These are phyloP conservation scores for Phaethon lepturus DNA, from an alignment of 2,113 vertebrate genomes.

Conservation along the genomic window DNA sequence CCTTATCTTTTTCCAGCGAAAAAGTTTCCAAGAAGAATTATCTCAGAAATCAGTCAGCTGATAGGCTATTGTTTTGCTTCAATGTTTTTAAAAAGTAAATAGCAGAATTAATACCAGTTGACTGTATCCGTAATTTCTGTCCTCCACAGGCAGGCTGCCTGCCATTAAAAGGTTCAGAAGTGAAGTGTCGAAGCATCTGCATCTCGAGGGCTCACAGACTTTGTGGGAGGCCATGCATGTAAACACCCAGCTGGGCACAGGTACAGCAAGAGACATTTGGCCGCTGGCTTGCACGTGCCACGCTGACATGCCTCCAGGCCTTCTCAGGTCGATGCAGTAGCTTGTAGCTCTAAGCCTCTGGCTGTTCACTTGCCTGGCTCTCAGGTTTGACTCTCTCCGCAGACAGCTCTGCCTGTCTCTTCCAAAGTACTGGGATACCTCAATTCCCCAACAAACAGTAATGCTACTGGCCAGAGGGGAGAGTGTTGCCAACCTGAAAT, in stretches of 20 bases:
- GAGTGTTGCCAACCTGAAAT: not conserved
- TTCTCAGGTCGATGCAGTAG: accelerated
- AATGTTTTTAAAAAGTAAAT: not conserved
- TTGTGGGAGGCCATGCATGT: accelerated
- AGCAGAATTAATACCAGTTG: not conserved
- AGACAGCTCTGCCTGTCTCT: not conserved
- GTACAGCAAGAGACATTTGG: not conserved
- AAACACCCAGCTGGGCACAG: not conserved
- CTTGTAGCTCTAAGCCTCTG: not conserved
- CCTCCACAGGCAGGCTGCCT: not conserved
- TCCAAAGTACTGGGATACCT: not conserved
- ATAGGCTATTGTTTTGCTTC: not conserved
- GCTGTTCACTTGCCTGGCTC: not conserved
- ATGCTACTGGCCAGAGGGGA: not conserved
- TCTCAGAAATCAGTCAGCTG: not conserved
- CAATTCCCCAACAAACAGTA: not conserved
- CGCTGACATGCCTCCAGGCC: not conserved
- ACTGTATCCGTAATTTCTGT: not conserved
- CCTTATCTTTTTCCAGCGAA: not conserved
- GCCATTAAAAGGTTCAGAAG: not conserved
- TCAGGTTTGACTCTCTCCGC: not conserved
- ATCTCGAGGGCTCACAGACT: not conserved
- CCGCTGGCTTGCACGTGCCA: not conserved
- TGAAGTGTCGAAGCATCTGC: accelerated
- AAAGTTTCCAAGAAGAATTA: not conserved